phyloP scores from a whole-genome alignment of 1,140 invertebrate genomes.

The Callitettix versicolor region DNA sequence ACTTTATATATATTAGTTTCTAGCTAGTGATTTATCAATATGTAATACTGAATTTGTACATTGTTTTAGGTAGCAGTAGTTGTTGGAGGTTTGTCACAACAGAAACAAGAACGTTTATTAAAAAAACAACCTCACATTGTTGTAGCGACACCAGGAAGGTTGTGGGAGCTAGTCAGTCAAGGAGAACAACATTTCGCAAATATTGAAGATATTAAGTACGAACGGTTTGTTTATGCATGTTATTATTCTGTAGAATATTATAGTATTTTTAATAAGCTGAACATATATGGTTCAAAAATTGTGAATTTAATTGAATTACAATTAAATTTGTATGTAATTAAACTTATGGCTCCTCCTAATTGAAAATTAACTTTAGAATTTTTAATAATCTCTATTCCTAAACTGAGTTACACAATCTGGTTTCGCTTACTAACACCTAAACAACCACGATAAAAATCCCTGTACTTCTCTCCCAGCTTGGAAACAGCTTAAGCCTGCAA shows the following conservation, averaged over 20 bases:
- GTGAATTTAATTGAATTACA: neutral
- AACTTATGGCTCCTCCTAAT: too few species aligned
- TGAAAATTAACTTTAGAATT: too few species aligned
- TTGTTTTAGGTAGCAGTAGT: constrained; percentile 54
- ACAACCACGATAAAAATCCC: too few species aligned
- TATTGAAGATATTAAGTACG: constrained; percentile 2
- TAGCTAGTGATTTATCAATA: too few species aligned
- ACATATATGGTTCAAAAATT: neutral
- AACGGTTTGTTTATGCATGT: constrained; percentile 10
- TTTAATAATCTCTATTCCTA: too few species aligned
- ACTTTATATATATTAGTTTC: too few species aligned
- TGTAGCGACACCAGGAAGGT: constrained; percentile 87
- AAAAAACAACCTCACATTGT: constrained; percentile 77
- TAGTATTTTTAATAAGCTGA: neutral
- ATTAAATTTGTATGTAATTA: too few species aligned
- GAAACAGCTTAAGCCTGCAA: too few species aligned
- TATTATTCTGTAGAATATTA: constrained; percentile 2
- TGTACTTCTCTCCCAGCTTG: too few species aligned
- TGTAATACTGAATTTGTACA: too few species aligned
- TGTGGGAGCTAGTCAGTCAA: constrained; percentile 84
- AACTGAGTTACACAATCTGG: too few species aligned
- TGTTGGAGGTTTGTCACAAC: constrained; percentile 78
- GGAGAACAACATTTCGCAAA: constrained; percentile 33
- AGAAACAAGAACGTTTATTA: constrained; percentile 85
- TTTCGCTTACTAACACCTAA: too few species aligned